A percentile compares a stretch with the other conserved stretches of the same genome.
These are phyloP conservation scores for Coleophora deauratella DNA, from an alignment of 2,888 invertebrate genomes.

Conservation along the genomic window DNA sequence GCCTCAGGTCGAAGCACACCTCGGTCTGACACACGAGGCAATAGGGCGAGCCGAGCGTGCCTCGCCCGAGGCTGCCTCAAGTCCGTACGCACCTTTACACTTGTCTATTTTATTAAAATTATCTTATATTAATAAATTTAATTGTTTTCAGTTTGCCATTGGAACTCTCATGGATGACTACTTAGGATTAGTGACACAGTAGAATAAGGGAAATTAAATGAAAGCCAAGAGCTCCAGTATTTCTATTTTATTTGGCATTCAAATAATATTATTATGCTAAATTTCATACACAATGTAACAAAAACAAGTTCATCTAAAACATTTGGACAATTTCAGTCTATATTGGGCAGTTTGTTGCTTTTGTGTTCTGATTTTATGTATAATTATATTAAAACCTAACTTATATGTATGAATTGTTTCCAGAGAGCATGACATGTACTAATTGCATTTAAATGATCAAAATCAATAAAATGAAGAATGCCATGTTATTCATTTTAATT, in stretches of 20 bases:
- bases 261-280: constrained; percentile 64
- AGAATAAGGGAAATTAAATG: constrained; percentile 11
- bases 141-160: constrained; percentile 93
- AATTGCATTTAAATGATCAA: background rate
- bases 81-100: too few species aligned
- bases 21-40: too few species aligned
- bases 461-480: constrained; percentile 35
- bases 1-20: too few species aligned
- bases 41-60: too few species aligned
- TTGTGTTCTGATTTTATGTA: background rate
- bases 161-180: constrained; percentile 99
- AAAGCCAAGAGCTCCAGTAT: constrained; percentile 15
- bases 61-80: too few species aligned
- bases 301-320: too few species aligned
- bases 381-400: too few species aligned
- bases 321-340: constrained; percentile 72
- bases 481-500: constrained; percentile 39
- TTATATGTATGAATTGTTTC: too few species aligned
- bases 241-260: constrained; percentile 70
- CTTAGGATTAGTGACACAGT: constrained; percentile 82
- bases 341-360: constrained; percentile 50
- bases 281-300: constrained; percentile 51
- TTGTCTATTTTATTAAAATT: too few species aligned
- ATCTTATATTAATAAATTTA: constrained; percentile 17
- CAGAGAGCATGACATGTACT: too few species aligned